Evolutionary conservation across 2,113 vertebrate species (phyloP), one percentile per base, ranked within the genome.

Genomic region (Bucco capensis): DNA sequence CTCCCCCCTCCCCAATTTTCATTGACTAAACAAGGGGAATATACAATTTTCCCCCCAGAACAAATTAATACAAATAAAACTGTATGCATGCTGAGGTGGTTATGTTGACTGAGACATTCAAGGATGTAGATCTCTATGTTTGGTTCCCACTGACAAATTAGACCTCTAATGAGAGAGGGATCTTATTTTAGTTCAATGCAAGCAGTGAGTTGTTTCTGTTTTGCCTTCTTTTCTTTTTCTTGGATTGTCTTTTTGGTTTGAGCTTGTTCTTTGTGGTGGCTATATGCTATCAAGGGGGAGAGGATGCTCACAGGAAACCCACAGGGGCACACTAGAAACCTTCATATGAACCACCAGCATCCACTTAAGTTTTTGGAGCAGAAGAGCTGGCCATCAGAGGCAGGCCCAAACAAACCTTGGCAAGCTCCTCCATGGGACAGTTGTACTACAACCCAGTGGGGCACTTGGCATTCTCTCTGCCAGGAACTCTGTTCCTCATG

Each of bases 171-270:
- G 73, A 92, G 78, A 86, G 73, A 72, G 81, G 82, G 93, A 93
- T 88, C 85, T 81, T 33, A 69, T 49, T 83, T 91, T 56, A 88
- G 70, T 71, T 83, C 77, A 86, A 94, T 70, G 75, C 78, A 83
- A 86, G 72, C 77, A 85, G 75, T 6, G 17, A 86, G 61, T 47
- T 80, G 53, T 56, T 91, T 90, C 86, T 87, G 50, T 70, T 86
- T 73, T 38, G 46, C 5, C 3, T 44, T 37, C 9, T 54, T 18
- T 56, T 23, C 40, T 33, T 40, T 4, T 14, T 17, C 46, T 78
- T 92, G 77, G 70, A 88, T 94, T 96, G 77, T 91, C 83, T 95
- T 96, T 95, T 96, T 96, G 92, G 93, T 96, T 95, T 89, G 92
- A 96, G 95, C 93, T 95, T 91, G 89, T 95, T 93, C 92, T 92